These are phyloP conservation scores for Eupithecia abbreviata DNA, from an alignment of 2,888 invertebrate genomes.

Conservation along the genomic window DNA sequence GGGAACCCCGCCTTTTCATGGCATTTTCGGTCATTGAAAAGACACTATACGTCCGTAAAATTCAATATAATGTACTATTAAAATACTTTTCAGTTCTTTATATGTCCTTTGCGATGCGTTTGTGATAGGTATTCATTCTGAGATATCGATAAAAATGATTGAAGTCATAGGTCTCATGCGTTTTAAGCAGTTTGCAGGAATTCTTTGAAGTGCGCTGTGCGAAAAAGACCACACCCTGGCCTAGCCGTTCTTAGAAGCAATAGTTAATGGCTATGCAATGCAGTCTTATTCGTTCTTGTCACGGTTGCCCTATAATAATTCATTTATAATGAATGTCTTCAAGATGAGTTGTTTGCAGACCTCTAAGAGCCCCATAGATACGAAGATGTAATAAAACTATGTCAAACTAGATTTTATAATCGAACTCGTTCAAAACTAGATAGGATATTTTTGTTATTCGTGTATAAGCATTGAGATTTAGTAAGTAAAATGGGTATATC, in stretches of 20 bases:
- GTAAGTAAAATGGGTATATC: background rate
- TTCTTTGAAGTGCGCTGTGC: constrained; percentile 21
- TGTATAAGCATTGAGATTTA: background rate
- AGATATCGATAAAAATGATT: constrained; percentile 7
- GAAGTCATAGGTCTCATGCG: constrained; percentile 1
- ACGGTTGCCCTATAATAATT: constrained; percentile 20
- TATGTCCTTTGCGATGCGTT: background rate
- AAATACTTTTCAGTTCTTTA: background rate
- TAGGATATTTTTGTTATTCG: background rate
- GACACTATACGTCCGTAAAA: background rate
- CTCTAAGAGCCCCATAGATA: background rate
- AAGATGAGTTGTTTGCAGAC: constrained; percentile 6
- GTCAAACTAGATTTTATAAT: no score
- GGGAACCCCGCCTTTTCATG: background rate
- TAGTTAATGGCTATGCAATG: constrained; percentile 25
- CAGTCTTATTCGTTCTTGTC: constrained; percentile 31
- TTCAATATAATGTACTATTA: background rate
- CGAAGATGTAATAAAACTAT: background rate
- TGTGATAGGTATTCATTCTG: background rate
- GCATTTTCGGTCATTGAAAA: background rate
- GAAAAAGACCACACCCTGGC: constrained; percentile 14
- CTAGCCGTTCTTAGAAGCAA: constrained; percentile 25
- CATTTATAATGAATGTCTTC: background rate
- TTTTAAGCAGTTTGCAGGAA: constrained; percentile 5
- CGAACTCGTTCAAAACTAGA: background rate